Percentiles rank a stretch among this genome's conserved stretches.
phyloP scores from a whole-genome alignment of 1,140 invertebrate genomes.

The Drosophila nasuta region DNA sequence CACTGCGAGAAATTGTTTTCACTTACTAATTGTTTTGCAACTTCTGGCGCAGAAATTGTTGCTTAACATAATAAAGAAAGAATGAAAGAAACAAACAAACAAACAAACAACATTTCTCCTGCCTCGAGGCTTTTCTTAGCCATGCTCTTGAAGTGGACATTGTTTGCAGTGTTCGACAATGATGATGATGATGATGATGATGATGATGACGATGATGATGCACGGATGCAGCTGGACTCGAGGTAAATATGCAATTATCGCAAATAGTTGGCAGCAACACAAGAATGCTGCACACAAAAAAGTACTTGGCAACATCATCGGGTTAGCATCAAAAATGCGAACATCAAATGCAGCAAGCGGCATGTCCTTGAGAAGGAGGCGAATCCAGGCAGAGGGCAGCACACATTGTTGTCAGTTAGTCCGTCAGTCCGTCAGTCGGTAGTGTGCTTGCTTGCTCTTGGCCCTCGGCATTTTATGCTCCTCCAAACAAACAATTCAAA shows the following conservation, averaged over 20 bases:
- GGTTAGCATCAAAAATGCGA: conserved; percentile 28
- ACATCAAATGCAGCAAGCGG: conserved; percentile 23
- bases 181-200: conserved; percentile 1
- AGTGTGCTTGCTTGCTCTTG: conserved; percentile 6
- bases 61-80: conserved; percentile 1
- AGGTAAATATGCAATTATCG: conserved; percentile 33
- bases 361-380: not conserved
- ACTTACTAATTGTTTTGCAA: not conserved
- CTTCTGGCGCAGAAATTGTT: conserved; percentile 1
- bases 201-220: not conserved
- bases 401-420: conserved; percentile 20
- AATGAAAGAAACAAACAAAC: too few relatives aligned
- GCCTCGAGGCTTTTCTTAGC: too few relatives aligned
- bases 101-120: too few relatives aligned
- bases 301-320: not conserved
- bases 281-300: not conserved
- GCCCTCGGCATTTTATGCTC: conserved; percentile 1
- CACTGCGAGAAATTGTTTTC: conserved; percentile 26
- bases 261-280: conserved; percentile 22
- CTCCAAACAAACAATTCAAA: conserved; percentile 23
- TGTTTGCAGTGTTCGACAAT: conserved; percentile 23
- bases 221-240: not conserved
- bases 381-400: not conserved
- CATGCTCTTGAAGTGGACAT: conserved; percentile 24
- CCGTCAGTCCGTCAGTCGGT: too few relatives aligned